A percentile compares a stretch with the other conserved stretches of the same genome.
Conservation (phyloP, 2,113 vertebrate species). For the Heptranchias perlo region DNA sequence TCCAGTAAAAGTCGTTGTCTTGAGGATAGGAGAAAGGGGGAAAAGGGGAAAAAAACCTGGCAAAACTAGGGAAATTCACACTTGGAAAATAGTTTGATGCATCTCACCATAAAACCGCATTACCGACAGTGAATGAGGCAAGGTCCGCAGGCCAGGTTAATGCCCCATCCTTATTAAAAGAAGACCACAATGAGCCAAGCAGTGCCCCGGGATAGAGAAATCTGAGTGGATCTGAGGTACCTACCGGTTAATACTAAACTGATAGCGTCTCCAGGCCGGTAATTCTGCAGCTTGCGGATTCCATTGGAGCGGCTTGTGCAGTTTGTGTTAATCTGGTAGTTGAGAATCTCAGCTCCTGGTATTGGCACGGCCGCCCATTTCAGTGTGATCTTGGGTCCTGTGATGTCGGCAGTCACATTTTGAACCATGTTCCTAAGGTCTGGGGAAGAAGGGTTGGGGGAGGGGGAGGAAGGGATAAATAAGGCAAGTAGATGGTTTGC, state of each 20-base stretch:
- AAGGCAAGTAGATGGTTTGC: neutral
- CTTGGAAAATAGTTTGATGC: neutral
- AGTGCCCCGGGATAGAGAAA: neutral
- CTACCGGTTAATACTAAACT: neutral
- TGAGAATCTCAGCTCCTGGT: neutral
- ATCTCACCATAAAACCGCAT: neutral
- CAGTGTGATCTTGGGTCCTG: neutral
- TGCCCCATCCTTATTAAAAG: neutral
- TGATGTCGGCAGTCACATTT: neutral
- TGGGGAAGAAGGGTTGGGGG: too few species aligned
- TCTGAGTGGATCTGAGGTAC: neutral
- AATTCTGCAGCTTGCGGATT: neutral
- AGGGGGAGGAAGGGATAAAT: neutral
- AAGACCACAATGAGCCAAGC: neutral
- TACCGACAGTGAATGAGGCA: neutral
- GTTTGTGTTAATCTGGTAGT: neutral
- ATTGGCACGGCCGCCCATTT: neutral
- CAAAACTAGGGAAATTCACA: neutral
- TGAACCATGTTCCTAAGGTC: neutral
- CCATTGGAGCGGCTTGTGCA: neutral
- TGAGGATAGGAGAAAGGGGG: neutral
- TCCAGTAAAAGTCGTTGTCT: neutral
- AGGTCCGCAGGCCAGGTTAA: neutral
- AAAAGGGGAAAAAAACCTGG: neutral
- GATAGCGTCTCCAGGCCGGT: neutral